Percentiles rank a stretch among this genome's conserved stretches.
These are phyloP conservation scores for Pteromalus puparum DNA, from an alignment of 1,140 invertebrate genomes.

Conservation along the genomic window DNA sequence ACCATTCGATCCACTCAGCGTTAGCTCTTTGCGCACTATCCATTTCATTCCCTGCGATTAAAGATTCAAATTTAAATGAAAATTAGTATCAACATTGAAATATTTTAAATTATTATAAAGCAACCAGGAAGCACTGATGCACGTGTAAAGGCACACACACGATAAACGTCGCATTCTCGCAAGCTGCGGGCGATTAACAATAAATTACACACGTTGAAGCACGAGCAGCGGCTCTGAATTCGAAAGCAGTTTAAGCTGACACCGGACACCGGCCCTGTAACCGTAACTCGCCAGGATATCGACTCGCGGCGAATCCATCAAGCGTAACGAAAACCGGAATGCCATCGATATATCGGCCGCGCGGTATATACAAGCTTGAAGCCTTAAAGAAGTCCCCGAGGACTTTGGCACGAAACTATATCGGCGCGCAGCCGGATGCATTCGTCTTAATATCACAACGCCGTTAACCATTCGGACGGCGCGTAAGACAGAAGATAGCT, in stretches of 20 bases:
- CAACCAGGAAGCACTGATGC: too few relatives aligned
- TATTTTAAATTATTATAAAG: too few relatives aligned
- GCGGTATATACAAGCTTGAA: not conserved
- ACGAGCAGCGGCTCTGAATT: not conserved
- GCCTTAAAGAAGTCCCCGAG: not conserved
- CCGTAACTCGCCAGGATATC: slow-evolving; percentile 3
- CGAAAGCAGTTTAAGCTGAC: slow-evolving; percentile 20
- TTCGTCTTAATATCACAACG: too few relatives aligned
- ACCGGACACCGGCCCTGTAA: slow-evolving; percentile 7
- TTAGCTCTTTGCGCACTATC: slow-evolving; percentile 65
- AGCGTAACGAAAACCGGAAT: slow-evolving; percentile 32
- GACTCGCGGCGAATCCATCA: not conserved
- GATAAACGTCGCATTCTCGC: too few relatives aligned
- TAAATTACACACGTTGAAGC: not conserved
- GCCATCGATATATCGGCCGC: not conserved
- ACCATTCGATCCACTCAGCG: slow-evolving; percentile 63
- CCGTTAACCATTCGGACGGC: too few relatives aligned
- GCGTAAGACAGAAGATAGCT: too few relatives aligned
- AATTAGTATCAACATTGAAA: not conserved
- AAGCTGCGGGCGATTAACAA: too few relatives aligned
- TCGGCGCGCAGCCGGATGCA: not conserved
- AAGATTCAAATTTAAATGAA: not conserved
- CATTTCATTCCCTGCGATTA: slow-evolving; percentile 60
- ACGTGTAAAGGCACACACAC: too few relatives aligned
- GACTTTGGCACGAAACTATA: not conserved